Evolutionary conservation across 2,888 invertebrate genomes (phyloP), one percentile per base, ranked within the genome.

Genomic region (Stramonita haemastoma): DNA sequence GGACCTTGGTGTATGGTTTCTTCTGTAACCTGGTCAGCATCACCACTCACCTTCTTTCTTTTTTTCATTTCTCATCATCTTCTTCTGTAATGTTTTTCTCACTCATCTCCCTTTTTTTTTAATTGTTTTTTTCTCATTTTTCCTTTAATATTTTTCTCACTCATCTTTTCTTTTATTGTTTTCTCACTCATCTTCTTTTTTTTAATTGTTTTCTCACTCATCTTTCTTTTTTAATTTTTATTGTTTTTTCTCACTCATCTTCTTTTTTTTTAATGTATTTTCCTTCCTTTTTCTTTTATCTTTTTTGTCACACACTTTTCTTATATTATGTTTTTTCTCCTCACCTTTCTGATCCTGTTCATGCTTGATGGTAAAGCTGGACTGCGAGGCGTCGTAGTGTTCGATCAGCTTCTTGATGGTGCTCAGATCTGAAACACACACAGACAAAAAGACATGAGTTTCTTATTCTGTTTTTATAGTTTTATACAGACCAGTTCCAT

Each of bases 351-450:
- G 92, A 88, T 95, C 95, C 73, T 95, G 93, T 5, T 93, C 93
- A 91, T 95, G 96, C 90, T 94, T 93, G 66, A 96, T 94, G 77
- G 95, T 94, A 91, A 95, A 96, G 89, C 93, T 93, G 87, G 95
- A 95, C 22, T 94, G 94, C 15, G 91, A 91, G 22, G 94, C 93
- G 89, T 95, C 94, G 91, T 95, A 96, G 87, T 94, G 93, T 90
- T 96, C 96, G 36, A 95, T 94, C 92, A 96, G 91, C 46, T 95
- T 95, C 90, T 95, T 95, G 89, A 94, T 92, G 26, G 94, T 94
- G 32, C 95, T 92, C 90, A 94, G 94, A 92, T 96, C 96, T 96
- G 94, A 26, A 88, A 81, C 79, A 83, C 81, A 79, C 70, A 77
- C 70, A 87, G 1, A 46, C 2, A 46, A 46, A 46, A 46, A 46